Evolutionary conservation across 1,140 invertebrate genomes (phyloP), one percentile per base, ranked within the genome.

Genomic region (Andricus grossulariae): DNA sequence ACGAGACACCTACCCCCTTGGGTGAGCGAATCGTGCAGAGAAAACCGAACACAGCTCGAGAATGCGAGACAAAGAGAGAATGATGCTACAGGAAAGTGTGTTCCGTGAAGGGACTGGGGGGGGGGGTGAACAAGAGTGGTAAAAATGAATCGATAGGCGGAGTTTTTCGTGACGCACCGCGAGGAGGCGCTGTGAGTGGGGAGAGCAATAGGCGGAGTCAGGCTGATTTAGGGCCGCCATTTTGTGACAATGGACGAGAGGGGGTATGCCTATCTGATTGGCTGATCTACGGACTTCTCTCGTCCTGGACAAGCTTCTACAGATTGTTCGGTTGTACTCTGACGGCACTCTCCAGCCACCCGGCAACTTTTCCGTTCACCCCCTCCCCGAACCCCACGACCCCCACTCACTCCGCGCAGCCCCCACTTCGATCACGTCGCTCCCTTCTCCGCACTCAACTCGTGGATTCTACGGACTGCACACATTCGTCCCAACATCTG

Each of bases 81-180:
- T 21, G 74, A 75, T 10, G 10, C 6, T 76, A 49, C 19, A 39
- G 12, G 52, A 32, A 25, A 5, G 10, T 60, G 5, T 19, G 32
- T 32, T 2, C 5, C 3, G 25, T 3, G 25, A 3, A 32, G 25
- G 25, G 4, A 32, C 21, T n/a, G 50, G 18, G 52, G 72, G 70
- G 6, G 60, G 16, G 50, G n/a, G 25, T 21, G 71, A 87, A 87
- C 84, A 88, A 88, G 87, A 88, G 86, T 84, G 84, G 84, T 90
- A 91, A 91, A 91, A 91, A 91, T 90, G 88, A 91, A 91, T 91
- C 89, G 90, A 91, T 91, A 91, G 90, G 90, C 90, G 90, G 90
- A 91, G 90, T 91, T 91, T 91, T 91, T 91, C 89, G 83, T 77
- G 80, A 85, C 82, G 86, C 83, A 84, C 85, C 86, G 85, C 84